These are phyloP conservation scores for Clavelina lepadiformis DNA, from an alignment of 23 tunicate genomes.

Conservation along the genomic window DNA sequence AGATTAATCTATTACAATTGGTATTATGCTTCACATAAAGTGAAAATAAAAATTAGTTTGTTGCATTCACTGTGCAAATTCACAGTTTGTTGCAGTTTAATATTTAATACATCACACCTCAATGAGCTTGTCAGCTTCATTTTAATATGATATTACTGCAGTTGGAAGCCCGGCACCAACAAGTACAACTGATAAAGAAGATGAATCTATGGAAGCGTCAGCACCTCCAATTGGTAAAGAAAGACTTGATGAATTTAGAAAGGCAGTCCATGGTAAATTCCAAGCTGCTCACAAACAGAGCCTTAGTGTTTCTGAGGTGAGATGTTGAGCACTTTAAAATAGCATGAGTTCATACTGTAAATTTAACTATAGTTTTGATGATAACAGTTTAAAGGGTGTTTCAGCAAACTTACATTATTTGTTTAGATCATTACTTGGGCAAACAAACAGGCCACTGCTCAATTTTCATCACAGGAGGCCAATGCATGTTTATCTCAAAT, in stretches of 20 bases:
- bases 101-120: too few species aligned
- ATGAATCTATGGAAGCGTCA: conserved; percentile 3
- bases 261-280: conserved; percentile 61
- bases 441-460: conserved; percentile 19
- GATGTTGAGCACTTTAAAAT: too few species aligned
- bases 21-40: too few species aligned
- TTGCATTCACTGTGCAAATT: too few species aligned
- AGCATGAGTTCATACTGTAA: too few species aligned
- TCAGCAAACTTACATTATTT: background rate
- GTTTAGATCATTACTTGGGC: conserved; percentile 22
- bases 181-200: background rate
- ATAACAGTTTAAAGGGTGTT: too few species aligned
- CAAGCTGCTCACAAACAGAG: conserved; percentile 70
- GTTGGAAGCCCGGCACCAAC: conserved; percentile 31
- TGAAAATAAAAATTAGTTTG: too few species aligned
- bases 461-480: conserved; percentile 40
- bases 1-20: too few species aligned
- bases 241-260: conserved; percentile 41
- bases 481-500: conserved; percentile 83
- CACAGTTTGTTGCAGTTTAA: too few species aligned
- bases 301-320: conserved; percentile 41
- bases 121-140: too few species aligned
- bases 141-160: background rate
- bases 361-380: too few species aligned
- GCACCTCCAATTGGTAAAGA: conserved; percentile 42